Conservation (phyloP, 2,113 vertebrate species). For the Lamprotornis superbus region DNA sequence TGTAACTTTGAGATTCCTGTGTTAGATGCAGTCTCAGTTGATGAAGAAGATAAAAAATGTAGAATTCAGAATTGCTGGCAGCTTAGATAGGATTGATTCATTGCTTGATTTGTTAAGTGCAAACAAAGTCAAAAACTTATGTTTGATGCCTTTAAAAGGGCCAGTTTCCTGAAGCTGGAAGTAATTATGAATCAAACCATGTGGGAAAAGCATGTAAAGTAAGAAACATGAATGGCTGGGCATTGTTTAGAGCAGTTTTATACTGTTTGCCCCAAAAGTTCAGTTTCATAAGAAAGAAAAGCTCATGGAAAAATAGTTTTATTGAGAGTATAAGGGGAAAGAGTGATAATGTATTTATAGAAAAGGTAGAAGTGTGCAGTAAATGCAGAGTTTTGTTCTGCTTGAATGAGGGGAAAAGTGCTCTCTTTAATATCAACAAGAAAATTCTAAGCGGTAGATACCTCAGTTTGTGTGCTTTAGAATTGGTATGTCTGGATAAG, state of each 20-base stretch:
- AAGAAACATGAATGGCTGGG: constrained; percentile 43
- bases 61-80: background rate
- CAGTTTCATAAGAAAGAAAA: background rate
- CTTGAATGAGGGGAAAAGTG: background rate
- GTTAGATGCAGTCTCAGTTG: background rate
- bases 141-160: constrained; percentile 15
- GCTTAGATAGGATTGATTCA: background rate
- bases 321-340: background rate
- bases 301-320: background rate
- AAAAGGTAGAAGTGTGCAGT: background rate
- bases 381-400: background rate
- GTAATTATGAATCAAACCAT: constrained; percentile 39
- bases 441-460: background rate
- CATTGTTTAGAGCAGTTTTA: constrained; percentile 29
- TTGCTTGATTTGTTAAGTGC: constrained; percentile 8
- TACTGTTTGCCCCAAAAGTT: background rate
- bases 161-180: constrained; percentile 56
- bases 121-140: constrained; percentile 12
- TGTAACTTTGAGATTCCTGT: background rate
- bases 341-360: background rate
- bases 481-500: background rate
- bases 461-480: background rate
- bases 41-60: background rate
- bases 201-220: constrained; percentile 35
- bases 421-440: background rate